These are phyloP conservation scores for Archaeoteleia sp. DNA, from an alignment of 2,888 invertebrate species.

Conservation along the genomic window DNA sequence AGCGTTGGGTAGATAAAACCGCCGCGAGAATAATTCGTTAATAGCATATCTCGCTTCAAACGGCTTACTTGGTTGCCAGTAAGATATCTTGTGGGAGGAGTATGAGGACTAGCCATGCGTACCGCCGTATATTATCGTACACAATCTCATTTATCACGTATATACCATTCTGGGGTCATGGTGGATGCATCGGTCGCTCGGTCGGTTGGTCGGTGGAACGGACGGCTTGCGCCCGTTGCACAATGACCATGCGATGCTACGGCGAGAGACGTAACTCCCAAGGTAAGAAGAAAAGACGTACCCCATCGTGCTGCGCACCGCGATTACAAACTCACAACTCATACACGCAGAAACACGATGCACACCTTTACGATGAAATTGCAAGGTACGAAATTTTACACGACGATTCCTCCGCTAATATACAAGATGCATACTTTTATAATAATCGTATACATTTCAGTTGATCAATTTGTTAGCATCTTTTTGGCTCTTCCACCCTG, in stretches of 20 bases:
- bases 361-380: neutral
- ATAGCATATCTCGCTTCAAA: too few species aligned
- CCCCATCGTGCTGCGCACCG: conserved; percentile 8
- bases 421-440: too few species aligned
- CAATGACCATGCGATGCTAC: conserved; percentile 29
- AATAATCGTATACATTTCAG: too few species aligned
- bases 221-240: conserved; percentile 25
- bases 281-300: conserved; percentile 14
- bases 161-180: conserved; percentile 26
- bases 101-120: conserved; percentile 2
- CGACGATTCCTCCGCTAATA: too few species aligned
- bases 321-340: conserved; percentile 12
- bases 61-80: too few species aligned
- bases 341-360: conserved; percentile 1
- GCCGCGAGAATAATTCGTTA: too few species aligned
- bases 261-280: conserved; percentile 21
- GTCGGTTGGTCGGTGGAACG: conserved; percentile 16
- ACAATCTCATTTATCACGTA: conserved; percentile 26
- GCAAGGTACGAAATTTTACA: conserved; percentile 4
- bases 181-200: conserved; percentile 32
- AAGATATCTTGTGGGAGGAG: too few species aligned
- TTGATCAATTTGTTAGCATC: too few species aligned
- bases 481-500: too few species aligned
- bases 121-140: conserved; percentile 16
- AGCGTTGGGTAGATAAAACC: too few species aligned